Conservation (phyloP, 2,888 invertebrate genomes). For the Plusia festucae region DNA sequence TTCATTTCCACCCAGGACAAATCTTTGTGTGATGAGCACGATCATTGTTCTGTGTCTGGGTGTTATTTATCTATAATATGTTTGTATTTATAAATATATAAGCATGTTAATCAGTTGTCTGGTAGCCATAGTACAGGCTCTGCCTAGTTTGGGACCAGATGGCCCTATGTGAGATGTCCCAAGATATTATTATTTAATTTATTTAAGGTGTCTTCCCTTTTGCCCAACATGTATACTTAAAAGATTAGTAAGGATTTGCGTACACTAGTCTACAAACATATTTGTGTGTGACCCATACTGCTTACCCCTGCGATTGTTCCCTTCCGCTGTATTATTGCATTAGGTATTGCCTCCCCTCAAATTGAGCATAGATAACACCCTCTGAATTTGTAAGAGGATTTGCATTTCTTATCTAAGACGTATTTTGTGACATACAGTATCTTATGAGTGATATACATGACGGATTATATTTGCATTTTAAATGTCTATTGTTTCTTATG, state of each 20-base stretch:
- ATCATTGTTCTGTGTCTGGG: too few relatives aligned
- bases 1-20: too few relatives aligned
- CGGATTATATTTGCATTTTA: not conserved
- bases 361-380: conserved; percentile 72
- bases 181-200: too few relatives aligned
- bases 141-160: too few relatives aligned
- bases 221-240: not conserved
- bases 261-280: conserved; percentile 33
- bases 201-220: not conserved
- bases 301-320: conserved; percentile 67
- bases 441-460: conserved; percentile 36
- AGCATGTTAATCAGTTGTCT: too few relatives aligned
- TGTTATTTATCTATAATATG: too few relatives aligned
- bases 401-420: conserved; percentile 71
- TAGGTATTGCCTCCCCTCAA: conserved; percentile 67
- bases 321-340: conserved; percentile 72
- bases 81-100: too few relatives aligned
- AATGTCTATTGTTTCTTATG: not conserved
- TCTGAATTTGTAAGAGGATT: conserved; percentile 70
- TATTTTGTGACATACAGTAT: conserved; percentile 61
- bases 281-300: conserved; percentile 56
- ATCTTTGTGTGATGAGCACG: too few relatives aligned
- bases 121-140: too few relatives aligned
- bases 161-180: too few relatives aligned
- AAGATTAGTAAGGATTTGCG: conserved; percentile 5